These are phyloP conservation scores for Poecile montanus DNA, from an alignment of 2,797 vertebrate species.

Conservation along the genomic window DNA sequence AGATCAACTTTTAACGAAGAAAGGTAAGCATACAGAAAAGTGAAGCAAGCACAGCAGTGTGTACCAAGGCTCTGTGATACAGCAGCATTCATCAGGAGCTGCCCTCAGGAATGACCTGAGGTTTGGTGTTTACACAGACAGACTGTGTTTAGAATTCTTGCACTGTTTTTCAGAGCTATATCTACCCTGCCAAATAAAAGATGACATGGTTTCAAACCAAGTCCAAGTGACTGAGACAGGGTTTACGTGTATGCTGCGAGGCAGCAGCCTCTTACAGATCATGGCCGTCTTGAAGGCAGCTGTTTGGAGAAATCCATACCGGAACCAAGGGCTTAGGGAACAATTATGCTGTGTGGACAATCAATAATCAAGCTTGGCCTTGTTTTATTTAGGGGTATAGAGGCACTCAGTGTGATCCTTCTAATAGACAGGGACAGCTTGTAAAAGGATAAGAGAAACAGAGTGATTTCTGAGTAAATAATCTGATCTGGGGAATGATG, in stretches of 20 bases:
- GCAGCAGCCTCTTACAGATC: neutral
- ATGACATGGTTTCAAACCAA: neutral
- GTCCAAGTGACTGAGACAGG: neutral
- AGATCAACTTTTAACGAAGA: neutral
- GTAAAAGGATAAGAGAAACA: slow-evolving; percentile 57
- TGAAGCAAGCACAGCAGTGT: accelerated
- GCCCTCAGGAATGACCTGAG: neutral
- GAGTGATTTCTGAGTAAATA: slow-evolving; percentile 56
- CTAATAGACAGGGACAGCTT: slow-evolving; percentile 50
- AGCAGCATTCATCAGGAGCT: neutral
- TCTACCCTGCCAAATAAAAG: neutral
- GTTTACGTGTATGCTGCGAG: accelerated
- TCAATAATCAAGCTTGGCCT: slow-evolving; percentile 25
- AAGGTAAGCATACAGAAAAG: neutral
- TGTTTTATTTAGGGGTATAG: slow-evolving; percentile 32
- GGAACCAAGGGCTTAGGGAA: neutral
- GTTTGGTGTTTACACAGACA: neutral
- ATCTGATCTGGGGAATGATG: slow-evolving; percentile 42
- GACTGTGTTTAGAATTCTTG: neutral
- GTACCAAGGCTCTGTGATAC: neutral
- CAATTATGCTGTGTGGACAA: slow-evolving; percentile 14
- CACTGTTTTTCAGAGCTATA: neutral
- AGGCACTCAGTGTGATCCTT: slow-evolving; percentile 28
- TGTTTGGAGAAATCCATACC: neutral
- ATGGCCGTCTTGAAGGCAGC: neutral